phyloP scores from a whole-genome alignment of 2,797 vertebrate genomes.

The Champsocephalus gunnari region DNA sequence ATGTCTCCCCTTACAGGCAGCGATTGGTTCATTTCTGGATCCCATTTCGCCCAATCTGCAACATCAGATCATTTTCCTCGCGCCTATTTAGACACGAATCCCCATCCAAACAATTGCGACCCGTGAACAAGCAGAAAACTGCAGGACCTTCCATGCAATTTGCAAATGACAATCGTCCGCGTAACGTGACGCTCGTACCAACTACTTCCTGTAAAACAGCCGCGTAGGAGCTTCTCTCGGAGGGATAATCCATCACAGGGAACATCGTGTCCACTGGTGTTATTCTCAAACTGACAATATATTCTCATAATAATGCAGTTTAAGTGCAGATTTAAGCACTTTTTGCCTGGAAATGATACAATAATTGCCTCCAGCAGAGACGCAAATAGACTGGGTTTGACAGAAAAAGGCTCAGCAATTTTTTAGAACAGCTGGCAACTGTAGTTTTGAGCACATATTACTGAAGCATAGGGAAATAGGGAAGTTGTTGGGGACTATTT shows the following conservation, averaged over 20 bases:
- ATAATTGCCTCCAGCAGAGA: no score
- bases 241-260: background rate
- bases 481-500: background rate
- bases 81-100: background rate
- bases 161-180: background rate
- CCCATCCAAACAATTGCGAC: background rate
- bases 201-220: background rate
- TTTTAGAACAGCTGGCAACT: no score
- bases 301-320: background rate
- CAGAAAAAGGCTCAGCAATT: no score
- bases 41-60: background rate
- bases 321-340: background rate
- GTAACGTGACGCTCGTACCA: background rate
- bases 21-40: background rate
- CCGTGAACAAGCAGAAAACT: background rate
- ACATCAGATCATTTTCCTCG: background rate
- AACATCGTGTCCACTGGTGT: background rate
- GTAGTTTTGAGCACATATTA: background rate
- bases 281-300: no score
- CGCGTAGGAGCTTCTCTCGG: background rate
- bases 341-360: background rate
- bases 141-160: background rate
- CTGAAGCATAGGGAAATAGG: background rate
- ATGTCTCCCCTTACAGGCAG: background rate
- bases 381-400: no score